A percentile compares a stretch with the other conserved stretches of the same genome.
Evolutionary conservation across 1,140 invertebrate genomes (phyloP).

Genomic region (Penaeus chinensis): DNA sequence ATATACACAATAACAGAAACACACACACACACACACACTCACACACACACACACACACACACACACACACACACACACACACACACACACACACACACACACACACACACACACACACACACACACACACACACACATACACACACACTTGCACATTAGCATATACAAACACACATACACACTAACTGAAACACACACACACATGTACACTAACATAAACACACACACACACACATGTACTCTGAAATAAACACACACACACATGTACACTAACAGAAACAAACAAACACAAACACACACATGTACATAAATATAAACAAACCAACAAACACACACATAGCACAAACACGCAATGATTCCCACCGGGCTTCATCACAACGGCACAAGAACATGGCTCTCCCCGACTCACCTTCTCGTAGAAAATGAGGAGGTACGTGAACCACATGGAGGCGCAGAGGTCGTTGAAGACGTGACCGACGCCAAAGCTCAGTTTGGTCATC

Average conservation of each 20-base stretch:
- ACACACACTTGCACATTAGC: too few species aligned
- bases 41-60: slow-evolving; percentile 22
- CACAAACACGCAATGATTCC: neutral
- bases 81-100: neutral
- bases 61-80: neutral
- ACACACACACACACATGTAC: too few species aligned
- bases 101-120: neutral
- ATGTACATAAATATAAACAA: too few species aligned
- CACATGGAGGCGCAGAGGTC: slow-evolving; percentile 96
- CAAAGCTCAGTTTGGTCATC: slow-evolving; percentile 68
- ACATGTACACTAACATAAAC: too few species aligned
- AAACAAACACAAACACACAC: too few species aligned
- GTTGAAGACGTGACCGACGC: slow-evolving; percentile 89
- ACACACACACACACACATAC: neutral
- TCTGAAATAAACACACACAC: too few species aligned
- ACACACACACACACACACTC: slow-evolving; percentile 16
- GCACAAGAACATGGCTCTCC: slow-evolving; percentile 66
- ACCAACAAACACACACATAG: too few species aligned
- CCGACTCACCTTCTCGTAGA: slow-evolving; percentile 84
- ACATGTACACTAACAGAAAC: too few species aligned
- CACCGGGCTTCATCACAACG: neutral
- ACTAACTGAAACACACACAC: neutral
- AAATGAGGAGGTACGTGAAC: slow-evolving; percentile 95
- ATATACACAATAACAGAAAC: neutral
- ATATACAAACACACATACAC: neutral